Conservation (phyloP, 2,888 invertebrate genomes). For the Thyatira batis region DNA sequence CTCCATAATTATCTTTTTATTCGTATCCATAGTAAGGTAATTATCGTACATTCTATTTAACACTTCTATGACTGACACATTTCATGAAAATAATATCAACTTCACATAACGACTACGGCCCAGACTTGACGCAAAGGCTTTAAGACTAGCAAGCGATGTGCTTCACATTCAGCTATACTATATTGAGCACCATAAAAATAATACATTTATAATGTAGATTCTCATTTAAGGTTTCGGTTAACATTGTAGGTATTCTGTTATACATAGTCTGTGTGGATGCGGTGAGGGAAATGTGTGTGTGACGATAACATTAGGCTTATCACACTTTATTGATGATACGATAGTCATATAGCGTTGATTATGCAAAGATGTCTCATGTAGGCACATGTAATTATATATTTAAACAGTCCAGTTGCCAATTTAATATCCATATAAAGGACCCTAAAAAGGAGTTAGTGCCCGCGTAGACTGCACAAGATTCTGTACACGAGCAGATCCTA, state of each 20-base stretch:
- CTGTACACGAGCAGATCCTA: too few relatives aligned
- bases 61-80: constrained; percentile 57
- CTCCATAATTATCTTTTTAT: constrained; percentile 59
- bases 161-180: constrained; percentile 21
- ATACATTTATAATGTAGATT: constrained; percentile 13
- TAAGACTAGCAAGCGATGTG: constrained; percentile 56
- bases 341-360: too few relatives aligned
- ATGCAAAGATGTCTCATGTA: background rate
- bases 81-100: constrained; percentile 47
- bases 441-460: too few relatives aligned
- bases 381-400: too few relatives aligned
- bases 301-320: too few relatives aligned
- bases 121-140: constrained; percentile 37
- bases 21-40: constrained; percentile 54
- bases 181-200: constrained; percentile 41
- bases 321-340: too few relatives aligned
- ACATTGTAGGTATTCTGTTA: too few relatives aligned
- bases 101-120: constrained; percentile 41
- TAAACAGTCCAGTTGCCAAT: background rate
- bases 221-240: background rate
- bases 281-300: too few relatives aligned
- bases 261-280: too few relatives aligned
- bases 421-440: background rate
- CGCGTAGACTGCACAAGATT: too few relatives aligned
- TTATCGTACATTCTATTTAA: constrained; percentile 62